A percentile compares a stretch with the other conserved stretches of the same genome.
Evolutionary conservation across 2,113 vertebrate genomes (phyloP).

Genomic region (Osmerus eperlanus): DNA sequence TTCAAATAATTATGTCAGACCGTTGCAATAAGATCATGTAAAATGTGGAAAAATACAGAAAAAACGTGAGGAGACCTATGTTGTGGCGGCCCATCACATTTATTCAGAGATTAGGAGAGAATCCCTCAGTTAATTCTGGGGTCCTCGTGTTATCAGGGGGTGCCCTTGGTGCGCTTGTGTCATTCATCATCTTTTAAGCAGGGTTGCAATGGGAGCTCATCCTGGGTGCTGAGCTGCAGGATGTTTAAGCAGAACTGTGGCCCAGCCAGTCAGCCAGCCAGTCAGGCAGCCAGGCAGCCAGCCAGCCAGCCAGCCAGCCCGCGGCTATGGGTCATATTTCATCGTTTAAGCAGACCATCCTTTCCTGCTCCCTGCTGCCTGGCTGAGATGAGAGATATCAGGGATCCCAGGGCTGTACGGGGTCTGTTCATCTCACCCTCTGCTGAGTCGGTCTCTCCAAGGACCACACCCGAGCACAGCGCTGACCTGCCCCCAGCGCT

Average conservation of each 20-base stretch:
- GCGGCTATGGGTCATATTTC: conserved; percentile 41
- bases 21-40: too few species aligned
- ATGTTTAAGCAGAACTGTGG: neutral
- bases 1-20: too few species aligned
- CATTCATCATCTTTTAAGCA: conserved; percentile 49
- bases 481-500: neutral
- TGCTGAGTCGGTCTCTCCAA: neutral
- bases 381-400: conserved; percentile 27
- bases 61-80: neutral
- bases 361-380: conserved; percentile 17
- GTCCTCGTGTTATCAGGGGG: conserved; percentile 21
- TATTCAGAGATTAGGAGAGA: conserved; percentile 22
- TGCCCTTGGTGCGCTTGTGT: conserved; percentile 33
- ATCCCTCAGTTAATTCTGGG: conserved; percentile 1
- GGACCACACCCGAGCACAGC: conserved; percentile 4
- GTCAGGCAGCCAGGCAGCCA: neutral
- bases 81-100: neutral
- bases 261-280: neutral
- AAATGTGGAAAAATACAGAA: neutral
- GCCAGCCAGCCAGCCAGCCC: conserved; percentile 16
- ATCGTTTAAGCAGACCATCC: conserved; percentile 24
- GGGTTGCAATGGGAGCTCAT: conserved; percentile 20
- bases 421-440: conserved; percentile 27
- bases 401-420: conserved; percentile 16
- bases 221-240: conserved; percentile 3